Conservation (phyloP, 2,888 invertebrate genomes). For the Dione vanillae region DNA sequence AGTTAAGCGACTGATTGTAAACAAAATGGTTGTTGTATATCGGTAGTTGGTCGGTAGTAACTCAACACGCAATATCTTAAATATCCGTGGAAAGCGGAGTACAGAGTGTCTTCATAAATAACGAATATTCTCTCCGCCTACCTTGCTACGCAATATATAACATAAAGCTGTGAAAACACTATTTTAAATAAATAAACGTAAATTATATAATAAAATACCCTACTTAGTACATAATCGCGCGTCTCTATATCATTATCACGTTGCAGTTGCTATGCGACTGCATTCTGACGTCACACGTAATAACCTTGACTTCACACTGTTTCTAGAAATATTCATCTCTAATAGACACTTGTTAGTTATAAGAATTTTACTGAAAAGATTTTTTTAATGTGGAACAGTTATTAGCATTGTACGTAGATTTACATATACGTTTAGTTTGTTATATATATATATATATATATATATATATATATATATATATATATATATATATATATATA, state of each 20-base stretch:
- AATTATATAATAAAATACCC: not conserved
- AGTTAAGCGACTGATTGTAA: no score
- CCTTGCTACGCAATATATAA: not conserved
- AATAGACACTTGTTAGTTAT: not conserved
- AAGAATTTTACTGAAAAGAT: not conserved
- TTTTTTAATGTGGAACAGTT: not conserved
- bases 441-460: no score
- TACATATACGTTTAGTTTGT: no score
- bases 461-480: no score
- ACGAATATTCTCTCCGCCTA: not conserved
- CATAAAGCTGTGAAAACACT: not conserved
- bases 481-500: no score
- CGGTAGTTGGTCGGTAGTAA: no score
- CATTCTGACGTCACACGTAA: conserved; percentile 28
- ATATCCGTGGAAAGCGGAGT: no score
- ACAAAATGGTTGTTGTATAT: no score
- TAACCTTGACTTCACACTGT: conserved; percentile 6
- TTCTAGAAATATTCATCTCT: conserved; percentile 4
- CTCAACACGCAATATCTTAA: no score
- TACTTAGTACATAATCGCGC: not conserved
- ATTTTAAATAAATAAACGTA: not conserved
- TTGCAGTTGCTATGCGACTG: conserved; percentile 32
- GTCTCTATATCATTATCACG: conserved; percentile 4
- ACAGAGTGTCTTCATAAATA: no score
- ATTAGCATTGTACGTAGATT: no score